Evolutionary conservation across 1,140 invertebrate species (phyloP).

Genomic region (Sinella curviseta): DNA sequence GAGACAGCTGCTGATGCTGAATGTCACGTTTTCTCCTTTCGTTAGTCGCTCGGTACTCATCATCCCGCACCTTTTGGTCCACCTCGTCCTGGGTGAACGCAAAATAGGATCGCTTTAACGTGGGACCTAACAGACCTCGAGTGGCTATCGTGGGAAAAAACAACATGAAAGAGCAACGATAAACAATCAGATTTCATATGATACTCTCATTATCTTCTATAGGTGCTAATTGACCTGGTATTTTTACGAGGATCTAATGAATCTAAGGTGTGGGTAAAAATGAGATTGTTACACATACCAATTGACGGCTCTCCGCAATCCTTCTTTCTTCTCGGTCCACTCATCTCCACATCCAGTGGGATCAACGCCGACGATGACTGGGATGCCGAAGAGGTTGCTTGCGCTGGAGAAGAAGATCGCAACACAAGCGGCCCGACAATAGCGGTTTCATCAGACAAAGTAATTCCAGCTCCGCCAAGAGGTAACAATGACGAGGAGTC

Average conservation of each 20-base stretch:
- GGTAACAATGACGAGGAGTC: background rate
- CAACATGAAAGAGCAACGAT: background rate
- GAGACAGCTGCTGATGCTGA: background rate
- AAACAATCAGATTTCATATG: background rate
- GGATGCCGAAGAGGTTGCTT: no score
- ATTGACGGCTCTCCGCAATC: slow-evolving; percentile 37
- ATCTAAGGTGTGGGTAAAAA: slow-evolving; percentile 9
- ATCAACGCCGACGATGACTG: background rate
- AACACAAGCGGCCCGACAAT: slow-evolving; percentile 36
- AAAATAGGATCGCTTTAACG: slow-evolving; percentile 45
- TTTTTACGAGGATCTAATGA: slow-evolving; percentile 19
- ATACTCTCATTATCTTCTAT: background rate
- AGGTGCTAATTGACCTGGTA: slow-evolving; percentile 19
- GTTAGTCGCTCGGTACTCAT: slow-evolving; percentile 10
- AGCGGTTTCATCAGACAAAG: slow-evolving; percentile 17
- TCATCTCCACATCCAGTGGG: background rate
- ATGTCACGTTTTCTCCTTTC: slow-evolving; percentile 33
- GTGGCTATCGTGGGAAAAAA: slow-evolving; percentile 34
- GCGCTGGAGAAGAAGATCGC: background rate
- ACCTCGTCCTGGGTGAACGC: slow-evolving; percentile 44
- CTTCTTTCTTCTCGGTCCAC: slow-evolving; percentile 26
- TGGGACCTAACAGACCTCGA: slow-evolving; percentile 31
- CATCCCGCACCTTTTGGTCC: slow-evolving; percentile 32
- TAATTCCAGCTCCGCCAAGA: slow-evolving; percentile 11
- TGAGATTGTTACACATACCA: slow-evolving; percentile 18